Conservation (phyloP, 2,113 vertebrate genomes). For the Takifugu flavidus region DNA sequence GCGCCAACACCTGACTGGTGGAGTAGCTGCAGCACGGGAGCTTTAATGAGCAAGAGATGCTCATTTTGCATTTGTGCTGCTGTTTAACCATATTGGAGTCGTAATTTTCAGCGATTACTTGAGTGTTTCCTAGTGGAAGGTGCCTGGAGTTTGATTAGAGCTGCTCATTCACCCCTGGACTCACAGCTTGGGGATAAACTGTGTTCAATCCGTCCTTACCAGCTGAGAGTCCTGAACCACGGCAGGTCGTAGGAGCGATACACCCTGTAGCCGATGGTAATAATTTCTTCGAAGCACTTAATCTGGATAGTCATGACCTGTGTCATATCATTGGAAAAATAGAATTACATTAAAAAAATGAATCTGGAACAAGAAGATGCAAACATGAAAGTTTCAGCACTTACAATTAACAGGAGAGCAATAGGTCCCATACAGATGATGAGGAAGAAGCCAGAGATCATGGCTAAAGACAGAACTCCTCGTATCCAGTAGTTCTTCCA, state of each 20-base stretch:
- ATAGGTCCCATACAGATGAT: constrained; percentile 93
- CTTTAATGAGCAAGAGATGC: too few species aligned
- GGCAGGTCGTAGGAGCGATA: constrained; percentile 95
- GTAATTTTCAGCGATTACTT: too few species aligned
- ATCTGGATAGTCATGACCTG: constrained; percentile 94
- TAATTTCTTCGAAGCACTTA: constrained; percentile 98
- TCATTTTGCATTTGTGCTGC: too few species aligned
- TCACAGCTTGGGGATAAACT: too few species aligned
- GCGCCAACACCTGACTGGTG: too few species aligned
- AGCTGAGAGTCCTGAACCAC: constrained; percentile 95
- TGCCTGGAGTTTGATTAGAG: too few species aligned
- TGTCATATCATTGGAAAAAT: constrained; percentile 18
- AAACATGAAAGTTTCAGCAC: too few species aligned
- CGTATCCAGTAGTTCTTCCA: constrained; percentile 99
- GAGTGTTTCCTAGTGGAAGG: too few species aligned
- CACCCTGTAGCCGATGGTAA: constrained; percentile 95
- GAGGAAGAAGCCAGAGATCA: constrained; percentile 90
- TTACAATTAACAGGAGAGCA: constrained; percentile 68
- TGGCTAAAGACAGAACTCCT: constrained; percentile 89
- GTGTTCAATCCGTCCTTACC: constrained; percentile 70
- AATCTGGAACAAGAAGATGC: neutral
- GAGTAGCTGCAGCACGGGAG: too few species aligned
- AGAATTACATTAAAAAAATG: neutral
- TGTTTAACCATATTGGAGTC: too few species aligned
- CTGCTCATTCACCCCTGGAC: too few species aligned